Base-by-base conservation (phyloP, 2,113 vertebrate species). In the Marcusenius ussheri region DNA sequence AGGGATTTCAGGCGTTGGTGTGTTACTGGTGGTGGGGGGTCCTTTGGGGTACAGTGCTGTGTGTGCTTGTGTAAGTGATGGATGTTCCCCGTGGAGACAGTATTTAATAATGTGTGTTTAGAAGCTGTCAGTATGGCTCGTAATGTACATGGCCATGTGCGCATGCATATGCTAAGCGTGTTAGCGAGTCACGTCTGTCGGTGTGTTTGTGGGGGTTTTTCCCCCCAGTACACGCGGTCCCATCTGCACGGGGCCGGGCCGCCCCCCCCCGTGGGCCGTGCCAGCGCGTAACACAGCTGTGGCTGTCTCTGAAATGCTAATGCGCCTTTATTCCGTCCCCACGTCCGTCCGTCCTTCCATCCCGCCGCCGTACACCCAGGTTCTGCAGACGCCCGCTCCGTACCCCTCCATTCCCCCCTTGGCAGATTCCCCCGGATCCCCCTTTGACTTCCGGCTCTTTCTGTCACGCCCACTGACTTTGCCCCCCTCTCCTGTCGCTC, bases 401-500 rank as follows among this genome's bases (percentile, higher is more conserved):
- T 10, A 7, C 21, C 62, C 62, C 62, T 24, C 11, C 58, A n/a
- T 51, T 15, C 50, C 2, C 62, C 8, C 62, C n/a, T 27, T 70
- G 24, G 21, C 62, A 10, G 10, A 31, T 19, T 19, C 53, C 19
- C 19, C 53, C 53, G 21, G 19, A 56, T 21, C 62, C 62, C 8
- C 62, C 62, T 27, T 80, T 80, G 39, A 83, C 19, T 45, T 83
- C 27, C 8, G 77, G 45, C 39, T 83, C 42, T 46, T 80, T 3
- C 70, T 92, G 56, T n/a, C 42, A 84, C 47, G 7, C 39, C 31
- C 88, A 42, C n/a, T 35, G 27, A 53, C 17, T 19, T 89, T 53
- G n/a, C 50, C 31, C 17, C 21, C 94, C 89, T 35, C 17, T 93
- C 5, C 46, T 45, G 5, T 74, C 92, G 83, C 56, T 90, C 90